Base-by-base conservation (phyloP, 2,797 vertebrate genomes). In the Mormyrus hasselquistii region DNA sequence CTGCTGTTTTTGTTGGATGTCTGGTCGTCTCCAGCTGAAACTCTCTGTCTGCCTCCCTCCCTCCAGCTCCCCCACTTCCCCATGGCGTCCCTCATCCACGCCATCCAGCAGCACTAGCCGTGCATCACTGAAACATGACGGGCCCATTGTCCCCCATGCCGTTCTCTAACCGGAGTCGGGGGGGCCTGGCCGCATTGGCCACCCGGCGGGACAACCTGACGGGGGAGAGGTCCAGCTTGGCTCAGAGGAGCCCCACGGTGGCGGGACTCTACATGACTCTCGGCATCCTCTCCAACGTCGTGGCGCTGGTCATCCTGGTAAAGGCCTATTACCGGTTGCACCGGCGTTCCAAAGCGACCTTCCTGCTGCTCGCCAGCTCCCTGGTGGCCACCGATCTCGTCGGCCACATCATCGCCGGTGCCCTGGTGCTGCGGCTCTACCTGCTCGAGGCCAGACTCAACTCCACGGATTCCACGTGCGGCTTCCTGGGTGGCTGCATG, bases 401-500 rank as follows among this genome's bases (percentile, higher is more conserved):
- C 0, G 97, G 97, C 22, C 97, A 98, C 4, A 93, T 97, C 90
- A 96, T 98, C 87, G 96, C 96, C 0, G 97, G 97, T 0, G 95
- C 96, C 29, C 93, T 98, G 69, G 97, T 98, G 52, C 93, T 98
- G 83, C 92, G 94, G 62, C 95, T 97, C 16, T 97, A 98, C 89
- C 92, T 96, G 0, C 89, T 92, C 4, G 91, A 95, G 89, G 92
- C 89, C 4, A 84, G 89, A 22, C 38, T 2, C 7, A 7, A 25
- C 29, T 69, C 65, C 22, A 91, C 95, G 0, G 95, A 96, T 4
- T 91, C 93, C 2, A 93, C 96, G 91, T 98, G 97, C 91, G 95
- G 97, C 92, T 97, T 98, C 90, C 93, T 98, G 65, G 97, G 97
- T 0, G 97, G 96, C 47, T 96, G 96, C 92, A 97, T 98, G 97